Percentiles rank a stretch among this genome's conserved stretches.
Conservation (phyloP, 2,113 vertebrate species). For the Anseranas semipalmata region DNA sequence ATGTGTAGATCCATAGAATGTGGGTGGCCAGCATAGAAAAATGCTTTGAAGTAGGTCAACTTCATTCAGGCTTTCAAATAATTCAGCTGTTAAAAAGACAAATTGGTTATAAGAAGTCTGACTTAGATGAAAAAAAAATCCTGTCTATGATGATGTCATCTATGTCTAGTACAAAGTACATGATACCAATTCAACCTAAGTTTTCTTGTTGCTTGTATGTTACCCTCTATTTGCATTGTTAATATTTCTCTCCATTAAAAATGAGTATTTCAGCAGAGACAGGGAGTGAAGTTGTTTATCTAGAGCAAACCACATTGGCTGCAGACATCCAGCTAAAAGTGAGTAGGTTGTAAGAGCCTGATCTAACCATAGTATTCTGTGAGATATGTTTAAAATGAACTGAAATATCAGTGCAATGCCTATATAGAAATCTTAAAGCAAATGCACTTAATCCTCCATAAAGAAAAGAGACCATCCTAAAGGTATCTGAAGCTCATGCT, state of each 20-base stretch:
- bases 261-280: background rate
- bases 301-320: background rate
- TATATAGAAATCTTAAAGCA: background rate
- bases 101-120: background rate
- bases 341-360: background rate
- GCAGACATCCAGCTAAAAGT: background rate
- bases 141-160: background rate
- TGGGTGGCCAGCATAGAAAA: background rate
- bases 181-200: background rate
- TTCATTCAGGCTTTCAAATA: background rate
- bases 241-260: background rate
- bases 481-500: background rate
- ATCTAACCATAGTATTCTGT: background rate
- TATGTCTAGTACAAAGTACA: background rate
- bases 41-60: background rate
- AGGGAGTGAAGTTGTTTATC: background rate
- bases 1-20: background rate
- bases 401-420: background rate
- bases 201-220: background rate
- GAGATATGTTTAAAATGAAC: background rate
- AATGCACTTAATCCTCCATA: background rate
- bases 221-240: background rate
- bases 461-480: background rate
- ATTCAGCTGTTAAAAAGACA: background rate
- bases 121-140: background rate